phyloP scores from a whole-genome alignment of 2,797 vertebrate species.

The Geotrypetes seraphini region DNA sequence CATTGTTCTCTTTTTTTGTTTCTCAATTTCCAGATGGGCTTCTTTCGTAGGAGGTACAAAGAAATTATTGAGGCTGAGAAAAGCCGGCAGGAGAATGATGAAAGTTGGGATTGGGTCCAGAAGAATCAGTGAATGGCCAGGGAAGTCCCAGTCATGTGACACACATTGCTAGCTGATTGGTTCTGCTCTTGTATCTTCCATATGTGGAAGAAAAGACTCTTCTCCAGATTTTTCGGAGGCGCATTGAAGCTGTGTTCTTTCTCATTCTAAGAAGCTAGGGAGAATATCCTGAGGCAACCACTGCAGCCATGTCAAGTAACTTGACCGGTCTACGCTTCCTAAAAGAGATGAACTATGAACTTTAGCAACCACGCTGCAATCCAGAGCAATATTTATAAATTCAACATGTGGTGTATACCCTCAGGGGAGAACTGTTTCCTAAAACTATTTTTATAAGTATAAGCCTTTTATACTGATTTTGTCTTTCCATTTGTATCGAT shows the following conservation, averaged over 20 bases:
- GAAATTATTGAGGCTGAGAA: conserved; percentile 96
- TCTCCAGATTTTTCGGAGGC: conserved; percentile 98
- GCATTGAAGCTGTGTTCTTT: conserved; percentile 59
- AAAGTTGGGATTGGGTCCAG: conserved; percentile 96
- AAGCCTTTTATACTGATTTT: conserved; percentile 76
- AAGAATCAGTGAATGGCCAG: conserved; percentile 79
- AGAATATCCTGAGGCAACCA: conserved; percentile 51
- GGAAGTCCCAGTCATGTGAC: conserved; percentile 43
- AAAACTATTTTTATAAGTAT: conserved; percentile 91
- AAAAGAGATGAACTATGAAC: conserved; percentile 47
- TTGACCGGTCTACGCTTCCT: conserved; percentile 55
- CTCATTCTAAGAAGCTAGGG: conserved; percentile 46
- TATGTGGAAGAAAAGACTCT: conserved; percentile 98
- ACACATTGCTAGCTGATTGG: conserved; percentile 42
- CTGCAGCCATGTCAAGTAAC: conserved; percentile 56
- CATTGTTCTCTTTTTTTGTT: neutral
- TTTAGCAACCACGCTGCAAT: conserved; percentile 60
- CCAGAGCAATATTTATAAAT: conserved; percentile 67
- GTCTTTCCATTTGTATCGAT: conserved; percentile 69
- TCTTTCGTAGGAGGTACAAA: conserved; percentile 92
- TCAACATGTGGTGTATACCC: conserved; percentile 73
- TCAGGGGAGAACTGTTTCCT: conserved; percentile 89
- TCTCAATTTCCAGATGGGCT: conserved; percentile 78
- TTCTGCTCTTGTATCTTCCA: conserved; percentile 89
- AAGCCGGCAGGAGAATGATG: conserved; percentile 91